Conservation (phyloP, 2,113 vertebrate species). For the Oenanthe melanoleuca region DNA sequence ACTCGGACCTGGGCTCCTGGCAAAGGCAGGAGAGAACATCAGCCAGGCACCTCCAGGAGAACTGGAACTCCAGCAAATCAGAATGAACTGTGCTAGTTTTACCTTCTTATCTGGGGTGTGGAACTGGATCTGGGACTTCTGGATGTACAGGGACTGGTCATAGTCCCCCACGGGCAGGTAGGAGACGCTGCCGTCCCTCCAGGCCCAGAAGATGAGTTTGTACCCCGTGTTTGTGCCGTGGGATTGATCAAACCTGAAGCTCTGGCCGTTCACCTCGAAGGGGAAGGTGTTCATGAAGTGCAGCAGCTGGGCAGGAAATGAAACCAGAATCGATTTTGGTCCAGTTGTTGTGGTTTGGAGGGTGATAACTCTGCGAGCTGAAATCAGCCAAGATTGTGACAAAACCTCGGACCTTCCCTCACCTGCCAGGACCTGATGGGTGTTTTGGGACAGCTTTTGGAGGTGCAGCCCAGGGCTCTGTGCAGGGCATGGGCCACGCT, state of each 20-base stretch:
- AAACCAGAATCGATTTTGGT: not conserved
- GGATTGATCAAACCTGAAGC: slow-evolving; percentile 72
- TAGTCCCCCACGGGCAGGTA: slow-evolving; percentile 76
- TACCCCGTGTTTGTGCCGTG: slow-evolving; percentile 80
- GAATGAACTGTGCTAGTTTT: not conserved
- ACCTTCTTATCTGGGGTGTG: slow-evolving; percentile 71
- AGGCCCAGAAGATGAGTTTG: slow-evolving; percentile 81
- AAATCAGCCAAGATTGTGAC: too few relatives aligned
- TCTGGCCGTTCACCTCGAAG: slow-evolving; percentile 52
- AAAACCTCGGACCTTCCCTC: not conserved
- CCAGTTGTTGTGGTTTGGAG: not conserved
- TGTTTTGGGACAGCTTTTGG: not conserved
- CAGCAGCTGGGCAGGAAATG: slow-evolving; percentile 69
- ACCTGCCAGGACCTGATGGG: slow-evolving; percentile 31
- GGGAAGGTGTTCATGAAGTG: slow-evolving; percentile 72
- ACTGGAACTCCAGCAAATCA: rapidly evolving
- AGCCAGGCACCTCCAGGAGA: not conserved
- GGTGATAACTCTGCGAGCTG: not conserved
- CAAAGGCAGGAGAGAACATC: not conserved
- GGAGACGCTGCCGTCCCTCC: not conserved
- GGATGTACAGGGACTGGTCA: slow-evolving; percentile 59
- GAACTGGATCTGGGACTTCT: slow-evolving; percentile 74
- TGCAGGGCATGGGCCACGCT: slow-evolving; percentile 85
- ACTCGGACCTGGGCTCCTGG: slow-evolving; percentile 83
- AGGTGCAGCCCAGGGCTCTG: slow-evolving; percentile 66